Evolutionary conservation across 2,888 invertebrate species (phyloP), one percentile per base, ranked within the genome.

Genomic region (Drosophila robusta): DNA sequence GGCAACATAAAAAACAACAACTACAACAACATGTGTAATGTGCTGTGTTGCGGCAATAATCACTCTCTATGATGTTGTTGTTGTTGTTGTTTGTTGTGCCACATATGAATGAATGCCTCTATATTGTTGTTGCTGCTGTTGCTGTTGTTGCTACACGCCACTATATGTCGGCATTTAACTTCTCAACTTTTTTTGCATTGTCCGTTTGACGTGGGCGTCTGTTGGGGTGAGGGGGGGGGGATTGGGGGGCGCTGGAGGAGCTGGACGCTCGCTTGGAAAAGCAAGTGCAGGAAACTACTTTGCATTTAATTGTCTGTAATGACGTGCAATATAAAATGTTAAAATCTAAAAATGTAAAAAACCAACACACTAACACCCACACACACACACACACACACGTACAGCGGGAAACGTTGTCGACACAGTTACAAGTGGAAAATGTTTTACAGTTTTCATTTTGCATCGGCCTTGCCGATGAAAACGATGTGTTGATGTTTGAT

Each of bases 261-360:
- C 57, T 78, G 78, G 61, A 62, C 76, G 80, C 62, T 69, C 77
- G 83, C 67, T 80, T 80, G 82, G 64, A 62, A 83, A 76, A 82
- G 70, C 81, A 82, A 90, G 88, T 90, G 90, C 92, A 92, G 92
- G 92, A 92, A 92, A 92, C 92, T 92, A 90, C 90, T 92, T 92
- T 92, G 92, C 92, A 92, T 92, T 92, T 92, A 92, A 92, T 92
- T 92, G 92, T 92, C 90, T 91, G 91, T 92, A 92, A 92, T 92
- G 92, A 91, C 91, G 91, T 92, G 91, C 91, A 91, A 91, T 91
- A 90, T 90, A 91, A 91, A 91, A 91, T 91, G 91, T 90, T 89
- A 90, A 91, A 91, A 90, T 87, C 87, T 87, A 83, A 84, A 89
- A 87, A 78, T 80, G 76, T 75, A 62, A 70, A 83, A 88, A 78